Percentiles rank a stretch among this genome's conserved stretches.
These are phyloP conservation scores for Apteryx owenii DNA, from an alignment of 2,113 vertebrate species.

Conservation along the genomic window DNA sequence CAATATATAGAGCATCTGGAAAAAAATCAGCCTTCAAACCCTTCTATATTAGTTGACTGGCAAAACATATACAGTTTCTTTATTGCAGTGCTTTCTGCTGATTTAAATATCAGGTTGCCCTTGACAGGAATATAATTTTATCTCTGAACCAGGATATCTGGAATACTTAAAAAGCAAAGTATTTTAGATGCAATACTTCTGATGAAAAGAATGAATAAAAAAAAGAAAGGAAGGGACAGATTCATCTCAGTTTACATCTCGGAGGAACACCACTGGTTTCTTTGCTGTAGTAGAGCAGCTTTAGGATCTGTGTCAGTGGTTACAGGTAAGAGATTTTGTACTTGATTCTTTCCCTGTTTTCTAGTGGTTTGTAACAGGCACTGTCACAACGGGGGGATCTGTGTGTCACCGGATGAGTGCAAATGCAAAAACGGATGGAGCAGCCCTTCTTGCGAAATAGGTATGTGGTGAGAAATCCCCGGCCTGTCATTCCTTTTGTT, in stretches of 20 bases:
- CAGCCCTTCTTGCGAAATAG: slow-evolving; percentile 81
- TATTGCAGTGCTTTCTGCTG: neutral
- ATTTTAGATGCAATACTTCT: neutral
- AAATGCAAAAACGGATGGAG: slow-evolving; percentile 79
- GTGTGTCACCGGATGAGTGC: slow-evolving; percentile 80
- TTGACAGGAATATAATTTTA: slow-evolving; percentile 21
- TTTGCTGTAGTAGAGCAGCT: neutral
- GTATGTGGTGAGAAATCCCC: slow-evolving; percentile 44
- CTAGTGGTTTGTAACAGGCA: slow-evolving; percentile 83
- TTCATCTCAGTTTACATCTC: neutral
- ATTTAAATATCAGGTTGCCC: slow-evolving; percentile 43
- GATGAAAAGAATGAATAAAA: neutral
- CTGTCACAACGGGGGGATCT: slow-evolving; percentile 83
- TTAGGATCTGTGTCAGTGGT: neutral
- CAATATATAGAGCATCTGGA: neutral
- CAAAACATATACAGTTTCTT: neutral
- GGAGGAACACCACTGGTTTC: neutral
- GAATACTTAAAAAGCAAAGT: slow-evolving; percentile 24
- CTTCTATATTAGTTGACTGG: neutral
- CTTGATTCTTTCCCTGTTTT: neutral
- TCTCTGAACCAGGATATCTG: neutral
- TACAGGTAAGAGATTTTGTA: neutral
- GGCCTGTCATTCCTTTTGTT: neutral
- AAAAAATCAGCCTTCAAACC: slow-evolving; percentile 1
- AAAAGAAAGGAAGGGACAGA: neutral